These are phyloP conservation scores for Eurytemora carolleeae DNA, from an alignment of 1,140 invertebrate genomes.

Conservation along the genomic window DNA sequence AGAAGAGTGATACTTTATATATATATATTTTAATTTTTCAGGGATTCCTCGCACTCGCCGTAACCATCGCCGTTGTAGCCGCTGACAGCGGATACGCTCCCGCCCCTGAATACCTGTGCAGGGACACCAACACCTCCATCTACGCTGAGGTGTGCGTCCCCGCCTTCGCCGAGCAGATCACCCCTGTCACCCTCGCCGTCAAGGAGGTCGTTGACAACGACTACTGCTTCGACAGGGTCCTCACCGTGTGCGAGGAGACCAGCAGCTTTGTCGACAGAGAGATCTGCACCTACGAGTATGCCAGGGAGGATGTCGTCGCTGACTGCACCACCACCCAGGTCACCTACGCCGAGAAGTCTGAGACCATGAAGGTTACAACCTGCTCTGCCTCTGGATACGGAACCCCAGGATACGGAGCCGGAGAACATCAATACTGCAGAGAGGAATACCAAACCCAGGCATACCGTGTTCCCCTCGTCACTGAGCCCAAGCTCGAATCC, in stretches of 20 bases:
- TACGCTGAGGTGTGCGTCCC: slow-evolving; percentile 13
- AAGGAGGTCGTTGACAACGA: slow-evolving; percentile 10
- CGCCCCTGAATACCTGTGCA: slow-evolving; percentile 1
- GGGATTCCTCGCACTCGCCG: not conserved
- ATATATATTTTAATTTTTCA: too few relatives aligned
- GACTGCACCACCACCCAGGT: slow-evolving; percentile 7
- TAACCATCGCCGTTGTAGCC: not conserved
- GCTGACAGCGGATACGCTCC: not conserved
- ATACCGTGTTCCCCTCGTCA: slow-evolving; percentile 4
- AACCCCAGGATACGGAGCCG: too few relatives aligned
- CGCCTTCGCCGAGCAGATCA: not conserved
- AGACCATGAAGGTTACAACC: slow-evolving; percentile 14
- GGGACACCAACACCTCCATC: slow-evolving; percentile 13
- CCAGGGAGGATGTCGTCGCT: not conserved
- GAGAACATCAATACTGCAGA: slow-evolving; percentile 12
- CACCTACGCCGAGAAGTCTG: slow-evolving; percentile 10
- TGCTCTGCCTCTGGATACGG: slow-evolving; percentile 9
- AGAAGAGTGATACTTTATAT: too few relatives aligned
- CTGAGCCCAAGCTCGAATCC: not conserved
- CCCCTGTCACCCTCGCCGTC: slow-evolving; percentile 1
- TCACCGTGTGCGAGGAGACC: slow-evolving; percentile 12
- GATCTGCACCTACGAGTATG: slow-evolving; percentile 14
- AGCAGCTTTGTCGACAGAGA: slow-evolving; percentile 2
- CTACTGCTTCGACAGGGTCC: slow-evolving; percentile 4
- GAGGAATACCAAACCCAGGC: slow-evolving; percentile 14